A percentile compares a stretch with the other conserved stretches of the same genome.
phyloP scores from a whole-genome alignment of 2,888 invertebrate genomes.

The Xestia ashworthii region DNA sequence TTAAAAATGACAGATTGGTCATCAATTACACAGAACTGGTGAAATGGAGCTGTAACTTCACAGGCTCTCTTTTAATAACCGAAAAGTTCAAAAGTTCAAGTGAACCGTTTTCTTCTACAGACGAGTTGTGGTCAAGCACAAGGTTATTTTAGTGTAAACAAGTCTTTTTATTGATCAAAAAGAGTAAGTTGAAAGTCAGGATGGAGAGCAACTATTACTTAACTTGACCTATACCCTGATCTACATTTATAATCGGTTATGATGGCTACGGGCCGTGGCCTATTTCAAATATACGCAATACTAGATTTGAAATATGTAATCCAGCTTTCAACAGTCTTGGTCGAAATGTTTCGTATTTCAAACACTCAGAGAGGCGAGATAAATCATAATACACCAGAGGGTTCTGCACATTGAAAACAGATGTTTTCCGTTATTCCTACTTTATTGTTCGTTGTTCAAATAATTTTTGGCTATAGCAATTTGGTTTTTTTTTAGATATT shows the following conservation, averaged over 20 bases:
- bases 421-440: constrained; percentile 57
- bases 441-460: constrained; percentile 48
- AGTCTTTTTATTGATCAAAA: too few relatives aligned
- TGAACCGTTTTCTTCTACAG: too few relatives aligned
- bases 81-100: too few relatives aligned
- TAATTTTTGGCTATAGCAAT: constrained; percentile 29
- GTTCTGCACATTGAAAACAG: constrained; percentile 55
- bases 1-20: too few relatives aligned
- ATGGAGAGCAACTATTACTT: background rate
- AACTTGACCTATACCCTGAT: constrained; percentile 1
- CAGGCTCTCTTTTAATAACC: too few relatives aligned
- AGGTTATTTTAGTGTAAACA: too few relatives aligned
- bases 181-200: background rate
- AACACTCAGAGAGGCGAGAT: constrained; percentile 38
- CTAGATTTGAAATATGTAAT: constrained; percentile 20
- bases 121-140: too few relatives aligned
- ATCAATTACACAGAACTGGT: too few relatives aligned
- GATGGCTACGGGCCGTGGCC: background rate
- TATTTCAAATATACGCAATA: constrained; percentile 13
- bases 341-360: constrained; percentile 38
- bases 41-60: too few relatives aligned
- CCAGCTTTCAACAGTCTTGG: constrained; percentile 46
- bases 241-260: too few relatives aligned
- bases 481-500: constrained; percentile 37
- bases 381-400: constrained; percentile 58